Evolutionary conservation across 2,113 vertebrate species (phyloP).

Genomic region (Mormoops blainvillei): DNA sequence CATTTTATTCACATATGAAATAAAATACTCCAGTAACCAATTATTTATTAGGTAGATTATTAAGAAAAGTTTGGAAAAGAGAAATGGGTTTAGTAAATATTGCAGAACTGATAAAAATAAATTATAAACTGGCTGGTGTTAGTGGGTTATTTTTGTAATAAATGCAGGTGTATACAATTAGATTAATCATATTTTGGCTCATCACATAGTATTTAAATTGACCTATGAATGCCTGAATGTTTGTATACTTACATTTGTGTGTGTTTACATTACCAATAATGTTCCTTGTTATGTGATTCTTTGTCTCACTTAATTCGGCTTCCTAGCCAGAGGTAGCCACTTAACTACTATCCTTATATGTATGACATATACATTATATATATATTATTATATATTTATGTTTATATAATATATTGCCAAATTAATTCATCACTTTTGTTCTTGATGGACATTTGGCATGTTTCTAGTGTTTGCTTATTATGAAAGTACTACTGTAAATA

Average conservation of each 20-base stretch:
- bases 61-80: background rate
- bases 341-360: background rate
- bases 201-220: background rate
- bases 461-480: background rate
- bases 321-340: background rate
- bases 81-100: background rate
- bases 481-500: background rate
- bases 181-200: background rate
- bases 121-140: background rate
- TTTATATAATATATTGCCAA: background rate
- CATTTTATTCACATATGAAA: background rate
- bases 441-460: background rate
- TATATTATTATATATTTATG: no score
- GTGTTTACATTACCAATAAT: background rate
- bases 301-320: background rate
- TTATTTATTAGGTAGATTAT: background rate
- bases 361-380: no score
- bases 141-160: background rate
- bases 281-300: background rate
- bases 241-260: background rate
- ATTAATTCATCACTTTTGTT: background rate
- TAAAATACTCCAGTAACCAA: background rate
- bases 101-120: background rate
- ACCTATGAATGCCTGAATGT: background rate
- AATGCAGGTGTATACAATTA: background rate